These are phyloP conservation scores for Ibycter americanus DNA, from an alignment of 2,797 vertebrate species.

Conservation along the genomic window DNA sequence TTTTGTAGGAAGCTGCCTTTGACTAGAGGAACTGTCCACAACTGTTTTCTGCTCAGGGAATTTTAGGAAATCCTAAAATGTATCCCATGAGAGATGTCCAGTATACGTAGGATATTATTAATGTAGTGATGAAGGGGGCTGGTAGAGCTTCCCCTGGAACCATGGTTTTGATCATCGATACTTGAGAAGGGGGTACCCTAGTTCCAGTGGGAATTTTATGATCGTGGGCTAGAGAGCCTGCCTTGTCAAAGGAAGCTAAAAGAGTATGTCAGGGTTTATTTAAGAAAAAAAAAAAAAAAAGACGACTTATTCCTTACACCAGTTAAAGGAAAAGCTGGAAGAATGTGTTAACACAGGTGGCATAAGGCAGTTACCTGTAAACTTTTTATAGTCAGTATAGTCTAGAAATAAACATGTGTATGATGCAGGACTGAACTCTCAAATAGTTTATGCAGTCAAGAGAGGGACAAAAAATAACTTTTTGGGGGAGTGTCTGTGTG, in stretches of 20 bases:
- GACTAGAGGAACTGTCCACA: background rate
- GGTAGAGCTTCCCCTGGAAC: background rate
- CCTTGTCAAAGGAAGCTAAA: background rate
- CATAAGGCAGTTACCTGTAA: background rate
- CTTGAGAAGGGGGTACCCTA: background rate
- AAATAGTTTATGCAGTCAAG: background rate
- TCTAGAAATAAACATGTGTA: background rate
- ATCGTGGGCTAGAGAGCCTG: background rate
- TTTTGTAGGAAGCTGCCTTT: background rate
- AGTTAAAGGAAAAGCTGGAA: background rate
- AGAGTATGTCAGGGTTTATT: background rate
- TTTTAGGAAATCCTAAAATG: background rate
- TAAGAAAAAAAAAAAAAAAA: background rate
- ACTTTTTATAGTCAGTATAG: background rate
- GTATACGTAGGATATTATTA: background rate
- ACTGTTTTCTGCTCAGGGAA: background rate
- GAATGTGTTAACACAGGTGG: background rate
- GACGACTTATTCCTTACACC: background rate
- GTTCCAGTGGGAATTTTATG: background rate
- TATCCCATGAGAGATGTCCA: background rate
- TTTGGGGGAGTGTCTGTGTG: background rate
- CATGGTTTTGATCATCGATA: background rate
- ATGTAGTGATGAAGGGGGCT: background rate
- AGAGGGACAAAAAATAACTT: background rate
- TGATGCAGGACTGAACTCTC: background rate